Evolutionary conservation across 1,140 invertebrate species (phyloP), one percentile per base, ranked within the genome.

Genomic region (Drosophila tsacasi): DNA sequence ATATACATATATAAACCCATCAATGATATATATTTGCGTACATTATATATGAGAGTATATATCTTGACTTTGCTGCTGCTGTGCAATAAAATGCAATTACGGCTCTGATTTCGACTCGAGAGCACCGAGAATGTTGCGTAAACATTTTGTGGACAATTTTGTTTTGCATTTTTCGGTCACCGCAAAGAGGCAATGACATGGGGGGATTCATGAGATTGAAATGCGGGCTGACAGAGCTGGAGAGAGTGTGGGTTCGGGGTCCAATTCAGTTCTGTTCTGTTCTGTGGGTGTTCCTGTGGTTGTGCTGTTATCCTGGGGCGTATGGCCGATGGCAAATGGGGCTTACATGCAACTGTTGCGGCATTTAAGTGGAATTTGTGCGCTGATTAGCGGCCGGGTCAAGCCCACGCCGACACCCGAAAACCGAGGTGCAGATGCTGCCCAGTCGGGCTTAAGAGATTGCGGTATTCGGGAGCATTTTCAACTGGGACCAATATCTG

Each of bases 41-140:
- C 66, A 73, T 73, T 73, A 74, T 74, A 30, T 52, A 73, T 61
- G 58, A 67, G 58, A 67, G 46, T 55, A 27, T 42, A 27, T 37
- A 62, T 66, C 73, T 76, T 58, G 62, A 76, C 63, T 66, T 76
- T 54, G 46, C 42, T 27, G n/a, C 23, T 30, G 50, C 54, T 69
- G 71, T 67, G 77, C 75, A 81, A 90, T 90, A 76, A 85, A 83
- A 81, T 84, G 81, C 81, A 89, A 90, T 90, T 89, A 84, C 78
- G 35, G 75, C 58, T 81, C 83, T 84, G 76, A 69, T 84, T 84
- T 64, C 65, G 50, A 63, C 47, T 74, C 55, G 32, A 55, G 32
- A 49, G 40, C 35, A 23, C 59, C 44, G 63, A 52, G 50, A 71
- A 82, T 84, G 82, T 71, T 84, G 82, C 79, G 58, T 65, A 85